These are phyloP conservation scores for Neolamprologus brichardi DNA, from an alignment of 2,113 vertebrate species.

Conservation along the genomic window DNA sequence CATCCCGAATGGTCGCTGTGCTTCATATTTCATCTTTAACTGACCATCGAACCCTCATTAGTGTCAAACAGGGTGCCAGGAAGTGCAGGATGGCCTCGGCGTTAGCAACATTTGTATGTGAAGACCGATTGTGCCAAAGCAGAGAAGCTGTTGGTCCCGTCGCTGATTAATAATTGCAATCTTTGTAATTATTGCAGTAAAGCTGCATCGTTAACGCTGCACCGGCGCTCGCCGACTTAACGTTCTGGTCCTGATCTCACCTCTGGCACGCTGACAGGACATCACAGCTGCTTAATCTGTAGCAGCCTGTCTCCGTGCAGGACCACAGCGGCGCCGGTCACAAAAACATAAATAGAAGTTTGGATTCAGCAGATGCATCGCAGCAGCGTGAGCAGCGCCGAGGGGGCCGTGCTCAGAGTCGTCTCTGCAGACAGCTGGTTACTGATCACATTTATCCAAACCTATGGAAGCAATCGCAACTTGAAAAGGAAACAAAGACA, in stretches of 20 bases:
- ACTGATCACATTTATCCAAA: not conserved
- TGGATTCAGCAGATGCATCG: not conserved
- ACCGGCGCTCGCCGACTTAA: not conserved
- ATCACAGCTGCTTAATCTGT: constrained; percentile 2
- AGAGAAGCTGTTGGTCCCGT: not conserved
- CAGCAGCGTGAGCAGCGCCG: not conserved
- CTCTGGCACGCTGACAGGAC: not conserved
- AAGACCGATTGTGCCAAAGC: not conserved
- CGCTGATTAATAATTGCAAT: not conserved
- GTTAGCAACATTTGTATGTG: not conserved
- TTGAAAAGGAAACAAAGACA: not conserved
- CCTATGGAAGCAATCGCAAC: not conserved
- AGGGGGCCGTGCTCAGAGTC: not conserved
- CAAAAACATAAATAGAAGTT: not conserved
- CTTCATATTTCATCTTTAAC: constrained; percentile 20
- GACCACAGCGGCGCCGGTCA: not conserved
- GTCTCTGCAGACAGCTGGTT: not conserved
- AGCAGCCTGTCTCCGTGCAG: not conserved
- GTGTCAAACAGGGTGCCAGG: not conserved
- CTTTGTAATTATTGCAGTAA: not conserved
- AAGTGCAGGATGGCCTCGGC: not conserved
- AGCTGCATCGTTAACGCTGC: not conserved
- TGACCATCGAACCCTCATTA: not conserved
- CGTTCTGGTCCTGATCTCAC: not conserved
- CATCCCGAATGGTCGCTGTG: not conserved